Evolutionary conservation across 2,113 vertebrate species (phyloP).

Genomic region (Dissostichus mawsoni): DNA sequence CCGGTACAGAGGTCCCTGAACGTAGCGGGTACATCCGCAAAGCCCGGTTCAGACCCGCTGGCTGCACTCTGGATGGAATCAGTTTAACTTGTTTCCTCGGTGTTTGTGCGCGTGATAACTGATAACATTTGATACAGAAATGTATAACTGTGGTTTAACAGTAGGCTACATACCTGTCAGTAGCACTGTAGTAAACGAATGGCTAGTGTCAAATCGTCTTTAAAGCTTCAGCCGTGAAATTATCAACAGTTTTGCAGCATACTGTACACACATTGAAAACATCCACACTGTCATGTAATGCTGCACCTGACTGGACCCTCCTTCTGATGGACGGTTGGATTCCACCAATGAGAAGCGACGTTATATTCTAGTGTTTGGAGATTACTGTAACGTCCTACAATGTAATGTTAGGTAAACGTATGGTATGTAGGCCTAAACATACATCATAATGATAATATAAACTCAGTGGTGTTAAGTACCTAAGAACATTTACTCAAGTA

Average conservation of each 20-base stretch:
- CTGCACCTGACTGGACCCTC: constrained; percentile 85
- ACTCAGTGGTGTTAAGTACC: neutral
- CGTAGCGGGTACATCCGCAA: neutral
- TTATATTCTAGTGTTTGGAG: constrained; percentile 81
- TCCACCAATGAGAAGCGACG: constrained; percentile 82
- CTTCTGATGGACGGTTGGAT: constrained; percentile 81
- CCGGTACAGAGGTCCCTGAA: constrained; percentile 43
- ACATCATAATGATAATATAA: constrained; percentile 5
- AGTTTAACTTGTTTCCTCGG: constrained; percentile 81
- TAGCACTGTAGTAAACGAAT: constrained; percentile 57
- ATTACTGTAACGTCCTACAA: constrained; percentile 82
- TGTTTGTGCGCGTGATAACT: constrained; percentile 74
- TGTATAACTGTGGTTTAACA: constrained; percentile 3
- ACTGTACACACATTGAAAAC: constrained; percentile 90
- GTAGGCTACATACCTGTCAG: constrained; percentile 81
- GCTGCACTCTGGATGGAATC: constrained; percentile 31
- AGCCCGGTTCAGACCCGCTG: constrained; percentile 16
- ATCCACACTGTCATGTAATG: constrained; percentile 86
- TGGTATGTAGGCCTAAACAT: constrained; percentile 33
- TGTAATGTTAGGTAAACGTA: constrained; percentile 72
- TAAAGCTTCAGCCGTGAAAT: constrained; percentile 57
- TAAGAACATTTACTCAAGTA: no score
- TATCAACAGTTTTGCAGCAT: constrained; percentile 83
- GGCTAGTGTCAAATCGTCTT: constrained; percentile 66
- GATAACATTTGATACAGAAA: constrained; percentile 34